Evolutionary conservation across 2,888 invertebrate genomes (phyloP).

Genomic region (Ptychoptera albimana): DNA sequence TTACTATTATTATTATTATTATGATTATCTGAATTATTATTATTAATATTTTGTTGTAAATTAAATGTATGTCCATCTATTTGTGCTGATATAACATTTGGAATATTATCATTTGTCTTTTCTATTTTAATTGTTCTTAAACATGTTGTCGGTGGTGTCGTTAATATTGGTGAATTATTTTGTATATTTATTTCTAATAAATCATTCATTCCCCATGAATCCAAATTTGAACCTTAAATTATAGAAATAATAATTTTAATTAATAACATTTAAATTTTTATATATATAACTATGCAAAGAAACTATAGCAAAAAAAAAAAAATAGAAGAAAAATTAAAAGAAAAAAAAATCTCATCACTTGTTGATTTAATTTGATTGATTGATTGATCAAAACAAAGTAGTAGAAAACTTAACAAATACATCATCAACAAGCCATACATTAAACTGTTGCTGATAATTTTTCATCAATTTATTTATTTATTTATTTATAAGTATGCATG

Average conservation of each 20-base stretch:
- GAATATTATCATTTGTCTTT: conserved; percentile 9
- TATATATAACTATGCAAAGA: no score
- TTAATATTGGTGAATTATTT: conserved; percentile 10
- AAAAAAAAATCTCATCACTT: neutral
- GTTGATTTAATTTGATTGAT: no score
- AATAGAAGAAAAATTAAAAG: neutral
- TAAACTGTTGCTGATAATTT: no score
- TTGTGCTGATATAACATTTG: no score
- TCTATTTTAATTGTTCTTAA: conserved; percentile 16
- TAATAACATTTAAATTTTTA: no score
- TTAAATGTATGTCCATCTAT: no score
- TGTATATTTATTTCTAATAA: conserved; percentile 13
- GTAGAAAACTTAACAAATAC: no score
- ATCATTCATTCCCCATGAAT: conserved; percentile 22
- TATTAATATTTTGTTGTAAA: neutral
- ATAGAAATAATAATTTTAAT: neutral
- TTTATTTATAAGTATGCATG: no score
- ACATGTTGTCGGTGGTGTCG: conserved; percentile 5
- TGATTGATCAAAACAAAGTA: no score
- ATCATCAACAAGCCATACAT: no score
- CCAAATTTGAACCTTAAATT: conserved; percentile 23
- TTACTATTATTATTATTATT: conserved; percentile 1
- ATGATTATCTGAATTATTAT: no score
- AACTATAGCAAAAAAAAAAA: conserved; percentile 2
- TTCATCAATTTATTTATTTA: no score